Evolutionary conservation across 2,113 vertebrate genomes (phyloP), one percentile per base, ranked within the genome.

Genomic region (Vulpes ferrilata): DNA sequence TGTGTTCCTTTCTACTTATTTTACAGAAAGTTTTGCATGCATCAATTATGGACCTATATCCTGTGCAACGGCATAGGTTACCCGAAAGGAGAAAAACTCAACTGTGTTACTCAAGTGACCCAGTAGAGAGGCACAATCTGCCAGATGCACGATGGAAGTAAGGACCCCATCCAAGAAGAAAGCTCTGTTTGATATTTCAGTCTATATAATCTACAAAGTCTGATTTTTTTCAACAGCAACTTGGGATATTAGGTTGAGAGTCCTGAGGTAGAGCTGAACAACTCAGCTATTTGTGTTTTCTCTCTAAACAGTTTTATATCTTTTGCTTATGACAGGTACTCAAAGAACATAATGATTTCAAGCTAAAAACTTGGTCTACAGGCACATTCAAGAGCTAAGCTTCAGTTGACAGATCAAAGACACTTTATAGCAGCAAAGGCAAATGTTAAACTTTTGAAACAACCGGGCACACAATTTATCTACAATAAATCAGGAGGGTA

Each of bases 61-160:
- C 99, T 10, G 99, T 99, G 64, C 99, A 99, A 43, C 98, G 98
- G 91, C 99, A 99, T 88, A 99, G 97, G 96, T 99, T 99, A 94
- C 99, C 99, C 99, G 74, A 84, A 84, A 97, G 55, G 90, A 90
- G 85, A 91, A 94, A 96, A 93, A 55, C 17, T 48, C 59, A 67
- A 12, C 60, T 55, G 32, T 32, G 64, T 98, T 92, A 92, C 23
- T n/a, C 17, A 51, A 5, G 22, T 11, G 53, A 64, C 48, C 65
- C 3, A 32, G n/a, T 43, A 76, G 6, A 69, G 69, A 96, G 30
- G 38, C 5, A 48, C 23, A 48, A 20, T 9, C 32, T 17, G 17
- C 8, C 76, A 87, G 30, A n/a, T 0, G 19, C 60, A 27, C 1
- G 53, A 35, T 16, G 32, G 69, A 30, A 69, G 16, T 12, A 15